A percentile compares a stretch with the other conserved stretches of the same genome.
These are phyloP conservation scores for Cryptocephalus moraei DNA, from an alignment of 2,888 invertebrate species.

Conservation along the genomic window DNA sequence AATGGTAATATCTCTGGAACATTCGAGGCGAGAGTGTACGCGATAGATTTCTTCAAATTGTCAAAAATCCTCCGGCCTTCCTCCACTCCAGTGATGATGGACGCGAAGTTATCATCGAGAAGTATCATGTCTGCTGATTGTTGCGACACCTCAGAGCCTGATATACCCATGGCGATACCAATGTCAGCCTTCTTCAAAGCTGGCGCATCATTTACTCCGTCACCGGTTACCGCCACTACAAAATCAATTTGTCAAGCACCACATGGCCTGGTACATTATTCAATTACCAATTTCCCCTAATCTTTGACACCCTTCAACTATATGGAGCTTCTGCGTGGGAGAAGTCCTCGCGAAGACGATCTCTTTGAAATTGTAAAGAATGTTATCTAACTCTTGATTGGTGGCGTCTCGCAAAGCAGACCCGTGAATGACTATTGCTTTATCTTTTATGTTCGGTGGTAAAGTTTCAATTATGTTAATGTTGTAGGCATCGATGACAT, in stretches of 20 bases:
- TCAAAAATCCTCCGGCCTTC: conserved; percentile 77
- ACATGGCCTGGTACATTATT: background rate
- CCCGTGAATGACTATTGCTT: conserved; percentile 48
- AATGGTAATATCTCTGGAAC: conserved; percentile 78
- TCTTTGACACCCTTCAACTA: conserved; percentile 74
- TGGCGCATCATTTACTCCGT: conserved; percentile 82
- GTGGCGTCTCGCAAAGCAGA: conserved; percentile 39
- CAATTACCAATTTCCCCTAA: conserved; percentile 59
- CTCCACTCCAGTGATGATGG: conserved; percentile 77
- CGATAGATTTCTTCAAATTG: conserved; percentile 76
- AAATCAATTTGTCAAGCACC: conserved; percentile 49
- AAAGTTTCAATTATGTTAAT: conserved; percentile 28
- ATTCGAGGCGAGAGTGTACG: conserved; percentile 73
- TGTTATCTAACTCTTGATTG: conserved; percentile 40
- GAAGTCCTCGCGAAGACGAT: conserved; percentile 53
- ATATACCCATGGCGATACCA: conserved; percentile 70
- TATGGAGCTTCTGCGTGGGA: conserved; percentile 46
- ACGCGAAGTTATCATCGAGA: conserved; percentile 81
- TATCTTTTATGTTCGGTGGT: conserved; percentile 28
- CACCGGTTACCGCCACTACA: conserved; percentile 77
- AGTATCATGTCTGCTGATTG: conserved; percentile 86
- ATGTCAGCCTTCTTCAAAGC: conserved; percentile 76
- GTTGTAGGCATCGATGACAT: conserved; percentile 27
- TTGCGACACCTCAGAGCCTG: conserved; percentile 69
- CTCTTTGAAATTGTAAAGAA: conserved; percentile 48